These are phyloP conservation scores for Tauraco hartlaubi DNA, from an alignment of 2,797 vertebrate genomes.

Conservation along the genomic window DNA sequence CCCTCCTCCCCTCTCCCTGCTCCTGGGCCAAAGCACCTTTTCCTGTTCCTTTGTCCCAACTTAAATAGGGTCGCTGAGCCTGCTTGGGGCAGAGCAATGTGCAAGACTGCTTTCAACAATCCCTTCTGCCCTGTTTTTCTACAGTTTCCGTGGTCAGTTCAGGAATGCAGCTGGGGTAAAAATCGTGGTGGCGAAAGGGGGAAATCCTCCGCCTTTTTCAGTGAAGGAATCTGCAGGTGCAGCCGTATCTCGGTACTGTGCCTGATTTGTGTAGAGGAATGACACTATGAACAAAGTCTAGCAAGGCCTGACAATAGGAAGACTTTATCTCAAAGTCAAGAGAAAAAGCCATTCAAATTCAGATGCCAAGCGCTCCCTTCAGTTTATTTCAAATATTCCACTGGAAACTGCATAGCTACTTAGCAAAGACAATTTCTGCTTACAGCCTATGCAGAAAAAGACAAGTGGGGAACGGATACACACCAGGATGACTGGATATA, in stretches of 20 bases:
- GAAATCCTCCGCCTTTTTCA: slow-evolving; percentile 7
- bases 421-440: not conserved
- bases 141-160: slow-evolving; percentile 30
- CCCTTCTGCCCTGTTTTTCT: not conserved
- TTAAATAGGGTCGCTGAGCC: not conserved
- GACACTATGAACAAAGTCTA: not conserved
- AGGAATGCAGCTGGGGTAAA: not conserved
- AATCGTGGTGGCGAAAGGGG: not conserved
- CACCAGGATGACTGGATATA: not conserved
- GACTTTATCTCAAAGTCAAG: not conserved
- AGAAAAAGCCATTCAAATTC: not conserved
- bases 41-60: too few relatives aligned
- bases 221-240: slow-evolving; percentile 20
- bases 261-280: not conserved
- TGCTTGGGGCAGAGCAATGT: not conserved
- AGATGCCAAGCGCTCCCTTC: not conserved
- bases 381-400: not conserved
- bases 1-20: too few relatives aligned
- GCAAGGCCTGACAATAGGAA: not conserved
- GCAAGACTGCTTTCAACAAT: not conserved
- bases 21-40: too few relatives aligned
- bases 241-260: not conserved
- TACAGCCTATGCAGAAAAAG: not conserved
- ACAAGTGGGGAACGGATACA: not conserved
- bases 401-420: not conserved